Conservation (phyloP, 2,888 invertebrate species). For the Apamea anceps region DNA sequence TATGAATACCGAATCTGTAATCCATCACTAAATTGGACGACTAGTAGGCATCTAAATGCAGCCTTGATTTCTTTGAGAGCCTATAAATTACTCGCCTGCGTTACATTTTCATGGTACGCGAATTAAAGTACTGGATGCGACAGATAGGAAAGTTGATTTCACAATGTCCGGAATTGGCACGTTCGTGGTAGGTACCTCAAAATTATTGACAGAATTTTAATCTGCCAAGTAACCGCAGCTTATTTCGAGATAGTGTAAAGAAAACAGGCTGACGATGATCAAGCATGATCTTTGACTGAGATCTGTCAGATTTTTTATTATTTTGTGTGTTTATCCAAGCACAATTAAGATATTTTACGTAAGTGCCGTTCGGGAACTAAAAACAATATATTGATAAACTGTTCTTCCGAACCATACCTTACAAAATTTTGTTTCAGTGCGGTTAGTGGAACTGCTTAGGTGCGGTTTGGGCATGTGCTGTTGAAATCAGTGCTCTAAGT, state of each 20-base stretch:
- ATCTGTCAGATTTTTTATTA: neutral
- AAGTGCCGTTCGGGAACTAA: no score
- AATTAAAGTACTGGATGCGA: constrained; percentile 39
- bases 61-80: constrained; percentile 67
- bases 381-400: no score
- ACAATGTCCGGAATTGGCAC: neutral
- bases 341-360: no score
- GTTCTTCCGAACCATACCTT: no score
- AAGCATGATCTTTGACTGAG: neutral
- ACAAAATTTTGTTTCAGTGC: no score
- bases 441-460: no score
- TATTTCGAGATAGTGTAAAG: neutral
- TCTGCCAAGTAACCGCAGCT: neutral
- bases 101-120: constrained; percentile 58
- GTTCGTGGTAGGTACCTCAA: neutral
- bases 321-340: neutral
- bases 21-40: constrained; percentile 41
- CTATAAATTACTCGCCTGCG: constrained; percentile 61
- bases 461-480: no score
- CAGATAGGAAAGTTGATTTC: neutral
- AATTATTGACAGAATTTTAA: neutral
- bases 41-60: constrained; percentile 40
- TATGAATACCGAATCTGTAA: constrained; percentile 14
- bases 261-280: neutral
- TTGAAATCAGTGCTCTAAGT: no score